A percentile compares a stretch with the other conserved stretches of the same genome.
These are phyloP conservation scores for Acheta domesticus DNA, from an alignment of 2,888 invertebrate species.

Conservation along the genomic window DNA sequence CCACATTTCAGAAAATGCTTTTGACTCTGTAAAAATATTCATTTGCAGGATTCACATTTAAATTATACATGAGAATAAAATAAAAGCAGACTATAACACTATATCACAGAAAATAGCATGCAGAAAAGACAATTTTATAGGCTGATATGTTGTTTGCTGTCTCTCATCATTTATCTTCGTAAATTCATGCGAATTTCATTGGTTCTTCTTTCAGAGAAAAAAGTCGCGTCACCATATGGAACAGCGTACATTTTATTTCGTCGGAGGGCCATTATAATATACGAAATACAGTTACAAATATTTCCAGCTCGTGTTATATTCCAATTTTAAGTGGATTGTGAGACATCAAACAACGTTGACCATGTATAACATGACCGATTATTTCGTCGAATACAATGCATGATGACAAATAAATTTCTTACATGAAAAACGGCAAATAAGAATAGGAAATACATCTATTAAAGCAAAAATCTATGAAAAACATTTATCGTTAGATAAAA, in stretches of 20 bases:
- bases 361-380: not conserved
- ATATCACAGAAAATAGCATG: not conserved
- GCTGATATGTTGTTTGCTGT: not conserved
- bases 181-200: too few relatives aligned
- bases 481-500: slow-evolving; percentile 2
- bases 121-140: not conserved
- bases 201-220: too few relatives aligned
- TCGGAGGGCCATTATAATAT: too few relatives aligned
- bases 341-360: slow-evolving; percentile 8
- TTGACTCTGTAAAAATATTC: too few relatives aligned
- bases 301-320: too few relatives aligned
- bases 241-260: too few relatives aligned
- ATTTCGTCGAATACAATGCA: not conserved
- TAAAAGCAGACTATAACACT: not conserved
- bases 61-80: not conserved
- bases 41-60: too few relatives aligned
- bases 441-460: not conserved
- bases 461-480: slow-evolving; percentile 9
- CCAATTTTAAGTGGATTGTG: not conserved
- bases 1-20: too few relatives aligned
- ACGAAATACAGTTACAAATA: too few relatives aligned
- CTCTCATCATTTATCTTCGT: not conserved
- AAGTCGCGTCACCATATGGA: too few relatives aligned
- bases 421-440: slow-evolving; percentile 3
- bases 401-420: not conserved